Conservation (phyloP, 1,140 invertebrate species). For the Anastatus disparis region DNA sequence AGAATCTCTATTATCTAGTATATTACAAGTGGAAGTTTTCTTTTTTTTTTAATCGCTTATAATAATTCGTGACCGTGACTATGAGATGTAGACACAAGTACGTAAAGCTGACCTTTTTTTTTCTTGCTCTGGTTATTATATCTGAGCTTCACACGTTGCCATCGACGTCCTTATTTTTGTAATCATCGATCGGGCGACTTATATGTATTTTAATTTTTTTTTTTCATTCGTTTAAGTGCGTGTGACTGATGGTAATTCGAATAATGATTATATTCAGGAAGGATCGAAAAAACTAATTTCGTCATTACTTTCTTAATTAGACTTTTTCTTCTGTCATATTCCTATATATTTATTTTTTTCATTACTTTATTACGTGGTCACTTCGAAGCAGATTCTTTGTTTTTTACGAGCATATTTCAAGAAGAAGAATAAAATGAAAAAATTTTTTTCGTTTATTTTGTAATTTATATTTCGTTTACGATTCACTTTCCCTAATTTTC, state of each 20-base stretch:
- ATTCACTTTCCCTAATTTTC: constrained; percentile 8
- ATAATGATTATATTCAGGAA: constrained; percentile 9
- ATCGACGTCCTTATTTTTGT: not conserved
- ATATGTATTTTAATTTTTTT: constrained; percentile 7
- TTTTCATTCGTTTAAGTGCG: not conserved
- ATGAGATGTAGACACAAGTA: constrained; percentile 24
- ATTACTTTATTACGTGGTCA: not conserved
- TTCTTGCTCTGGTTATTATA: not conserved
- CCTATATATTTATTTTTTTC: not conserved
- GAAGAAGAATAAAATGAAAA: constrained; percentile 32
- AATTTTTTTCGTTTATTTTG: constrained; percentile 25
- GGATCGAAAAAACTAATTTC: constrained; percentile 30
- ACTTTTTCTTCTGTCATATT: not conserved
- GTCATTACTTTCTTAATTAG: constrained; percentile 5
- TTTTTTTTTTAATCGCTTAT: constrained; percentile 32
- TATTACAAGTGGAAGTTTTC: constrained; percentile 47
- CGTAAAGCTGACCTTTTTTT: constrained; percentile 19
- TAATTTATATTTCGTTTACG: constrained; percentile 3
- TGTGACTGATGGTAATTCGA: constrained; percentile 7
- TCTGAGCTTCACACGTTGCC: not conserved
- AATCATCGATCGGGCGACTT: constrained; percentile 15
- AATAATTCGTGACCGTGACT: constrained; percentile 30
- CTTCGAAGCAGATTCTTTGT: constrained; percentile 28
- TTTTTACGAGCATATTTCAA: constrained; percentile 22
- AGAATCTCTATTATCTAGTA: constrained; percentile 46